These are phyloP conservation scores for Acyrthosiphon pisum DNA, from an alignment of 1,140 invertebrate genomes.

Conservation along the genomic window DNA sequence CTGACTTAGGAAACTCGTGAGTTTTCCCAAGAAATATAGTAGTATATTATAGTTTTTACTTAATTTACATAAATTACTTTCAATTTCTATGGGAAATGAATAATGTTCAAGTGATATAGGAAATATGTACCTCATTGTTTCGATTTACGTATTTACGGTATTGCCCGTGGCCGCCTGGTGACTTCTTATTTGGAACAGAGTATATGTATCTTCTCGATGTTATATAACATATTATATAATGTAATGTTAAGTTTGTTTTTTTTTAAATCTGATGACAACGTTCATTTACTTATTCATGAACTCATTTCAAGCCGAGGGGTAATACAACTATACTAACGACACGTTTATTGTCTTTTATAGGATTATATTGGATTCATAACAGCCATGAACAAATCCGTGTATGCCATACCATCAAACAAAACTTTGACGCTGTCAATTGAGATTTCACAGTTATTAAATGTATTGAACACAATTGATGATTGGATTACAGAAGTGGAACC, in stretches of 20 bases:
- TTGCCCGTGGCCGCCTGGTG: too few species aligned
- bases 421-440: slow-evolving; percentile 71
- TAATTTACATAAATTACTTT: too few species aligned
- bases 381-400: slow-evolving; percentile 83
- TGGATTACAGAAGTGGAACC: slow-evolving; percentile 88
- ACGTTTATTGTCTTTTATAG: slow-evolving; percentile 58
- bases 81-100: too few species aligned
- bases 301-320: background rate
- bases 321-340: background rate
- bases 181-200: too few species aligned
- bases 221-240: background rate
- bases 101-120: too few species aligned
- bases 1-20: too few species aligned
- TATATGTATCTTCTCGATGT: background rate
- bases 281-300: background rate
- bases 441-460: slow-evolving; percentile 70
- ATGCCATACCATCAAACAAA: slow-evolving; percentile 76
- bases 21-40: too few species aligned
- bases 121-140: too few species aligned
- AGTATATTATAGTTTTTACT: too few species aligned
- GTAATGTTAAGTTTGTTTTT: background rate
- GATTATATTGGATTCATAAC: slow-evolving; percentile 88
- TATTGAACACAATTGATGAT: slow-evolving; percentile 78
- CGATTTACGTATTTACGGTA: too few species aligned
- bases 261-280: background rate